Base-by-base conservation (phyloP, 2,888 invertebrate genomes). In the Aporophyla nigra region DNA sequence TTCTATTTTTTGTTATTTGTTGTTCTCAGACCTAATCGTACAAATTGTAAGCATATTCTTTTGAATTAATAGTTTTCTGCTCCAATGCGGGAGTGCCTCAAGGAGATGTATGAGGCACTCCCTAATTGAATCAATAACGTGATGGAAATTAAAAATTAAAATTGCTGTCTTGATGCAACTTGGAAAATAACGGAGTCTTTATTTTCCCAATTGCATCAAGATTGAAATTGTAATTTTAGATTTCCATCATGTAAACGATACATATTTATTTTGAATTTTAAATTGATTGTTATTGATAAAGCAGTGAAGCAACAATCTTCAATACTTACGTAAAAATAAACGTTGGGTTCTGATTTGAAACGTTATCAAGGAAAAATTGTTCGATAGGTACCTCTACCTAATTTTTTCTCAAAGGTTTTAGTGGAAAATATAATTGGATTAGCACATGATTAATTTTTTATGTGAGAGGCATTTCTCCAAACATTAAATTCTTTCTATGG, bases 251-350 rank as follows among this genome's bases (percentile, higher is more conserved):
- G 61, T 51, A 61, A 40, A 49, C 49, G 27, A 72, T 77, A 78
- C 59, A 67, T 67, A 67, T 78, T 66, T 27, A 73, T 56, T 51
- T 62, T 21, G 73, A 62, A 78, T 73, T 66, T 78, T 33, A 40
- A 62, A 33, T 49, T 62, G 16, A 40, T 49, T 62, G 16, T 27
- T 54, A 61, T 12, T 33, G 49, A 43, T 43, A 19, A 76, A 24
- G 33, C 12, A 12, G 21, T 16, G 27, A 43, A 53, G 53, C 12
- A 53, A 62, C 56, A 33, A 62, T 33, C 0, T 61, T 72, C 16
- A 33, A 19, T 49, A 6, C 7, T 40, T 5, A 5, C 33, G 5
- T 54, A 21, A 33, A 40, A 56, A 49, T 16, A n/a, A 33, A n/a
- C 5, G 24, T 1, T 6, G 19, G 12, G 9, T 59, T 70, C 58